Base-by-base conservation (phyloP, 2,113 vertebrate species). In the Gymnorhina tibicen region DNA sequence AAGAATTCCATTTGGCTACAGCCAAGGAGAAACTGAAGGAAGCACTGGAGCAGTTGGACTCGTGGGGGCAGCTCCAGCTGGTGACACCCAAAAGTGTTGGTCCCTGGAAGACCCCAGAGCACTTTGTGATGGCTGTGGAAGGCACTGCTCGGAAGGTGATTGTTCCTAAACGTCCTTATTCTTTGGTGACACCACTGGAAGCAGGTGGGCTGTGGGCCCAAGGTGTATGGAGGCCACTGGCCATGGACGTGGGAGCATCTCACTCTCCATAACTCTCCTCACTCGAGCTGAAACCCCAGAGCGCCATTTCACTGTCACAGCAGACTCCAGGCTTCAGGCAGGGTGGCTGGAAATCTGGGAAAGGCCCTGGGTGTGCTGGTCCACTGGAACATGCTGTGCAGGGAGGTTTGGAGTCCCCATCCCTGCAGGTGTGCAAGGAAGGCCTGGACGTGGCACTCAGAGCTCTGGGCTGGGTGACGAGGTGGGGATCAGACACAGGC, bases 381-480 rank as follows among this genome's bases (percentile, higher is more conserved):
- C 16, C 30, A 30, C 7, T 30, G 60, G 83, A 42, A 42, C 0
- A 1, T 30, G 44, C 62, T 32, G 35, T 21, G 13, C 44, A 42
- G 44, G 26, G 20, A 32, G 26, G 37, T 68, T 2, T 67, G 83
- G 44, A 35, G 44, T 17, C 6, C 21, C 52, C 52, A 76, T 32
- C 26, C 44, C 72, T 44, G 62, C 4, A 42, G 17, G 13, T 26
- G 44, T 37, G 26, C 72, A 35, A 50, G 72, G 44, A 76, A 21
- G 2, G 0, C 13, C 44, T 76, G 72, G 44, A 14, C 0, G 1
- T 32, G 52, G 5, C 72, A 50, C 26, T 58, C 52, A 35, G 52
- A 9, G 62, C 35, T 59, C 83, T 42, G 72, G 32, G 62, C 32
- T 50, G 32, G 41, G 30, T 18, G 62, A 67, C 52, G 32, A 42